phyloP scores from a whole-genome alignment of 2,888 invertebrate species.

The Therioaphis trifolii region DNA sequence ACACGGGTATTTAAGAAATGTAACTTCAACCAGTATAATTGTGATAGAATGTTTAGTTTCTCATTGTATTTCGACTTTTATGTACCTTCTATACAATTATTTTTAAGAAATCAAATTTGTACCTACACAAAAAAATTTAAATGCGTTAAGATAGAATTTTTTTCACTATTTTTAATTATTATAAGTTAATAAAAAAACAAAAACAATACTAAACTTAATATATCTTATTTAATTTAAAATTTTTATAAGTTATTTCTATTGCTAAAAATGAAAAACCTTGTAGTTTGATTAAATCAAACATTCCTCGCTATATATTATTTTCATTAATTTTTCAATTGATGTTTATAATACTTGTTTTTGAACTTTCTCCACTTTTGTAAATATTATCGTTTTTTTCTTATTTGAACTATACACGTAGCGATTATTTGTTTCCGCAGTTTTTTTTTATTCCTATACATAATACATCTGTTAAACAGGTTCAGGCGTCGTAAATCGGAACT shows the following conservation, averaged over 20 bases:
- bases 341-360: background rate
- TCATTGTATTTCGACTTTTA: background rate
- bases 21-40: too few relatives aligned
- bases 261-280: background rate
- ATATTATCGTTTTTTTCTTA: background rate
- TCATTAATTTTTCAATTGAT: background rate
- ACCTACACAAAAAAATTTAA: too few relatives aligned
- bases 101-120: too few relatives aligned
- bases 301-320: background rate
- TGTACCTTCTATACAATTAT: too few relatives aligned
- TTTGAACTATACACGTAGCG: background rate
- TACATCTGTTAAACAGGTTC: background rate
- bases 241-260: too few relatives aligned
- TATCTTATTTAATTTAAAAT: too few relatives aligned
- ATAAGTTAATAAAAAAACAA: too few relatives aligned
- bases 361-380: constrained; percentile 1
- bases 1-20: background rate
- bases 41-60: background rate
- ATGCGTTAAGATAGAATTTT: too few relatives aligned
- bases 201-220: too few relatives aligned
- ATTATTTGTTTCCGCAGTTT: background rate
- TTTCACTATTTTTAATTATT: too few relatives aligned
- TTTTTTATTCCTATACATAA: background rate
- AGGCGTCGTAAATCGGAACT: background rate
- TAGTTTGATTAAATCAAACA: background rate